Conservation (phyloP, 2,888 invertebrate genomes). For the Eledona agricola region DNA sequence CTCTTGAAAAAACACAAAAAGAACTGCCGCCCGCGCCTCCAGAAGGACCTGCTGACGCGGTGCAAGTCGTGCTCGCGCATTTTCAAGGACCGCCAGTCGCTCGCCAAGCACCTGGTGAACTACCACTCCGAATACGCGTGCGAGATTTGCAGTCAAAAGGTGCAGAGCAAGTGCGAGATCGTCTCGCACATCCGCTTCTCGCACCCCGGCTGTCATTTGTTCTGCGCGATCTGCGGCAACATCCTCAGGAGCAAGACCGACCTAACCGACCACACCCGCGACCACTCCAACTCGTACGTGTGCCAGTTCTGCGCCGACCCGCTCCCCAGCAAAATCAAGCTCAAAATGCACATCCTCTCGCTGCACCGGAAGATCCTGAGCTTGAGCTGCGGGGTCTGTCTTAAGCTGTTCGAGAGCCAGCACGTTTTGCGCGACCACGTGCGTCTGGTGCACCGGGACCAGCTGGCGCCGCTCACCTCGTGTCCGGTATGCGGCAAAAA, state of each 20-base stretch:
- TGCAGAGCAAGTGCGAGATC: slow-evolving; percentile 67
- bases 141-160: slow-evolving; percentile 65
- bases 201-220: slow-evolving; percentile 66
- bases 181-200: slow-evolving; percentile 67
- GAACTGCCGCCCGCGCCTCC: slow-evolving; percentile 63
- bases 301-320: slow-evolving; percentile 70
- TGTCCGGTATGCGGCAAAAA: slow-evolving; percentile 70
- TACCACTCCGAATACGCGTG: slow-evolving; percentile 66
- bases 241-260: slow-evolving; percentile 66
- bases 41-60: slow-evolving; percentile 66
- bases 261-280: slow-evolving; percentile 64
- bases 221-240: slow-evolving; percentile 65
- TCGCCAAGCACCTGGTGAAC: slow-evolving; percentile 66
- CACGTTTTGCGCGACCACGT: slow-evolving; percentile 68
- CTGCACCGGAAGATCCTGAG: slow-evolving; percentile 67
- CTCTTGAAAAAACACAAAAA: slow-evolving; percentile 68
- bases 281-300: slow-evolving; percentile 65
- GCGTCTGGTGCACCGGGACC: slow-evolving; percentile 63
- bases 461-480: slow-evolving; percentile 64
- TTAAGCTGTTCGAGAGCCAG: slow-evolving; percentile 67
- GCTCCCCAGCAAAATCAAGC: slow-evolving; percentile 66
- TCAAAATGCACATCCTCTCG: slow-evolving; percentile 68
- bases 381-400: slow-evolving; percentile 67
- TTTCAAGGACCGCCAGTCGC: slow-evolving; percentile 66
- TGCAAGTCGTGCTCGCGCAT: slow-evolving; percentile 68